These are phyloP conservation scores for Eupeodes luniger DNA, from an alignment of 2,888 invertebrate species.

Conservation along the genomic window DNA sequence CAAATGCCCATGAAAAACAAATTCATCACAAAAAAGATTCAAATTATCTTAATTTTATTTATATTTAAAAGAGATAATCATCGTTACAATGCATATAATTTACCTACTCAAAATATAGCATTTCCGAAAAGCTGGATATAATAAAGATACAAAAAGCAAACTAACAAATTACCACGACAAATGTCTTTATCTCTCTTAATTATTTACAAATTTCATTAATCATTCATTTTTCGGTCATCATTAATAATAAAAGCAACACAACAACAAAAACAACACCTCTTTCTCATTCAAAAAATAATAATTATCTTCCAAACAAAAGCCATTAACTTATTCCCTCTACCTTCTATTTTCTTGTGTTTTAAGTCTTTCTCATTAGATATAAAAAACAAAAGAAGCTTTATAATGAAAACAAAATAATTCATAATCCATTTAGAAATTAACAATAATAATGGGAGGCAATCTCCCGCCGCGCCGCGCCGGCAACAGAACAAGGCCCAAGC, in stretches of 20 bases:
- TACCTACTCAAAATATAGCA: neutral
- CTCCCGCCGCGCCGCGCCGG: slow-evolving; percentile 14
- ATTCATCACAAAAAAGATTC: neutral
- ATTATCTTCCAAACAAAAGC: neutral
- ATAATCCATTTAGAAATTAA: slow-evolving; percentile 74
- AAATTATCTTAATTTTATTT: neutral
- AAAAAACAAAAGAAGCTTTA: neutral
- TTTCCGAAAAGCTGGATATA: neutral
- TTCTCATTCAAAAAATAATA: neutral
- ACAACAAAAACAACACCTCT: neutral
- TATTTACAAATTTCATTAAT: slow-evolving; percentile 30
- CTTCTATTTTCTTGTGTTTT: neutral
- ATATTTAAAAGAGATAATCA: neutral
- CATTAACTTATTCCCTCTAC: neutral
- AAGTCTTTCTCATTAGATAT: slow-evolving; percentile 2
- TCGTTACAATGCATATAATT: neutral
- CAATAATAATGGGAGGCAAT: slow-evolving; percentile 48
- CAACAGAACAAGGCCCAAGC: neutral
- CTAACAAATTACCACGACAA: slow-evolving; percentile 13
- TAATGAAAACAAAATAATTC: slow-evolving; percentile 61
- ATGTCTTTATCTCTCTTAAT: slow-evolving; percentile 3
- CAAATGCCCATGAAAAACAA: neutral
- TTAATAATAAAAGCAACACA: slow-evolving; percentile 10
- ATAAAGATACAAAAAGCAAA: slow-evolving; percentile 1
- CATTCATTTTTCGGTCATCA: slow-evolving; percentile 15